phyloP scores from a whole-genome alignment of 2,113 vertebrate species.

The Toxostoma redivivum region DNA sequence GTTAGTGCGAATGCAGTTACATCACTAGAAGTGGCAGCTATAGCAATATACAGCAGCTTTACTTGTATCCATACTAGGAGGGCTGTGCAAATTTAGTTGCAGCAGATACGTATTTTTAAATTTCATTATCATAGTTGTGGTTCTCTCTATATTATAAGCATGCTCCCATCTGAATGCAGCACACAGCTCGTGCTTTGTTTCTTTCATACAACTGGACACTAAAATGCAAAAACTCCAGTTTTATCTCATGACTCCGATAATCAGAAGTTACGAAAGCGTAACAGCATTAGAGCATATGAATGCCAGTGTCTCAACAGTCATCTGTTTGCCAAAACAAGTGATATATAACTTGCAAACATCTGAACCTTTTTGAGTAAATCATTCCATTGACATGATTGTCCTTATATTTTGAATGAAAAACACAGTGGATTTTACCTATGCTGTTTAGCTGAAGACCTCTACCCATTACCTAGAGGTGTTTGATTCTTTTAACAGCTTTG shows the following conservation, averaged over 20 bases:
- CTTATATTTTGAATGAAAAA: neutral
- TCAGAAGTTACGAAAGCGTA: neutral
- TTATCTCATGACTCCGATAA: neutral
- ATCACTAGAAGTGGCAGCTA: neutral
- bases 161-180: neutral
- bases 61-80: neutral
- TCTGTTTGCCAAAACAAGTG: neutral
- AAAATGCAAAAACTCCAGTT: neutral
- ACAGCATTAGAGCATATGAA: neutral
- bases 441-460: neutral
- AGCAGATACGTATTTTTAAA: neutral
- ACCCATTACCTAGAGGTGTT: neutral
- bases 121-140: neutral
- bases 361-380: neutral
- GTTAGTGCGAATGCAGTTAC: neutral
- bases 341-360: neutral
- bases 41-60: neutral
- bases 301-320: neutral
- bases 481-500: neutral
- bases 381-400: neutral
- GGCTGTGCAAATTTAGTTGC: neutral
- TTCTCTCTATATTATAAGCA: neutral
- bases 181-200: neutral
- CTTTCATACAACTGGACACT: neutral
- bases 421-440: neutral